Evolutionary conservation across 2,113 vertebrate species (phyloP).

Genomic region (Crypturellus undulatus): DNA sequence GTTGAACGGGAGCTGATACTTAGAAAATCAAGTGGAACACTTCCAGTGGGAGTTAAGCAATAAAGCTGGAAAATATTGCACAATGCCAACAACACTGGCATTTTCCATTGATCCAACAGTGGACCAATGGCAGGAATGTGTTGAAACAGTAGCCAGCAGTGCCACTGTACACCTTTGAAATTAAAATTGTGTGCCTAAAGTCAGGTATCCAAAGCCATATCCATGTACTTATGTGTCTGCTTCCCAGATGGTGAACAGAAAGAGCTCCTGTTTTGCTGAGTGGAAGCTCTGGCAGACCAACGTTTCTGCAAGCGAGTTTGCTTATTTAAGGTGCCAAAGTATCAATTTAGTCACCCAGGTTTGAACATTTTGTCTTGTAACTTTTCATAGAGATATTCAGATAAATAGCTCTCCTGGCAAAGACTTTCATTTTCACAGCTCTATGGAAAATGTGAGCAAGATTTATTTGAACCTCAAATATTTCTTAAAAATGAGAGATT

Average conservation of each 20-base stretch:
- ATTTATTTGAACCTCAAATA: constrained; percentile 43
- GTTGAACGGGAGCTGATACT: background rate
- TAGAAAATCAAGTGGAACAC: background rate
- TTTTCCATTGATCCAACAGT: no score
- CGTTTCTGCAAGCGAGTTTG: background rate
- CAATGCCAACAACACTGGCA: background rate
- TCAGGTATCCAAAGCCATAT: background rate
- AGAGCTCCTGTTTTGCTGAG: background rate
- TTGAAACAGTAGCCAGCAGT: background rate
- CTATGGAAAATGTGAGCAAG: constrained; percentile 52
- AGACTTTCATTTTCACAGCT: constrained; percentile 55
- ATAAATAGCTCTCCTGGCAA: constrained; percentile 65
- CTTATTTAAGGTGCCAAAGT: background rate
- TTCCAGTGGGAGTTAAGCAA: background rate
- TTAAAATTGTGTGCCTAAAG: background rate
- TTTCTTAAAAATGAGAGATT: constrained; percentile 21
- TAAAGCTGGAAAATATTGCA: background rate
- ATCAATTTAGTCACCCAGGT: background rate
- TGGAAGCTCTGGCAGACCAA: background rate
- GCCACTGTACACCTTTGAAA: background rate
- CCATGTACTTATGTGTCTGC: background rate
- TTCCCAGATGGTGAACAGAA: background rate
- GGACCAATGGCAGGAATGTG: background rate
- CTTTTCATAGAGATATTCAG: constrained; percentile 36
- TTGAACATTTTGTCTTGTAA: constrained; percentile 11